Evolutionary conservation across 2,113 vertebrate genomes (phyloP), one percentile per base, ranked within the genome.

Genomic region (Ophthalmolycus amberensis): DNA sequence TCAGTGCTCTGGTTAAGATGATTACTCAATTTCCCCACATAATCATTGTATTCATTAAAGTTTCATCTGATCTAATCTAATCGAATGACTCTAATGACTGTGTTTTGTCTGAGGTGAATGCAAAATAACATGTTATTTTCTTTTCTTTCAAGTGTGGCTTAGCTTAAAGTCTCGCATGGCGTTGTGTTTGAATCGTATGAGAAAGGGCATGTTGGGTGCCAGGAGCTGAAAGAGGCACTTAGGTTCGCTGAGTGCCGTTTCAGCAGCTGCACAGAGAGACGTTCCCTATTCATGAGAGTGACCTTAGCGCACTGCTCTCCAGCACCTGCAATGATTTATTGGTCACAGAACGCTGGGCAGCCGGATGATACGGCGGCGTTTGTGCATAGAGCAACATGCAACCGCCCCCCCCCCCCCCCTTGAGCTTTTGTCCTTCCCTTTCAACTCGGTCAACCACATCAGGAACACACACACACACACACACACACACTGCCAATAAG

Each of bases 321-420:
- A 68, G 78, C 86, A 88, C 82, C 87, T 88, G 85, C 85, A 79
- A 60, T 90, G 91, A 92, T 94, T 93, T 92, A 90, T 90, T 79
- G 90, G 86, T 81, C 72, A 82, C 71, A 83, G 79, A 77, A 81
- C 38, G 54, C 80, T 72, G 80, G 74, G 84, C 75, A 72, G 81
- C 40, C n/a, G 27, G 85, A 75, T 82, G 87, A 84, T 86, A 79
- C 37, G 18, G 58, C 0, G 6, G 71, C 40, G 12, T 83, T 84
- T 90, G 74, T 82, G 75, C 73, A 15, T 0, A 5, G 78, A 48
- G 80, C 74, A 70, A 77, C 79, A 80, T 63, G 79, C 91, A 79
- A 81, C 59, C 44, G 1, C 11, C 70, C 42, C 29, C 29, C 29
- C 2, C 29, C 29, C 29, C 29, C 15, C 63, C 72, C 65, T 56